Conservation (phyloP, 1,140 invertebrate species). For the Lutraria rhynchaena region DNA sequence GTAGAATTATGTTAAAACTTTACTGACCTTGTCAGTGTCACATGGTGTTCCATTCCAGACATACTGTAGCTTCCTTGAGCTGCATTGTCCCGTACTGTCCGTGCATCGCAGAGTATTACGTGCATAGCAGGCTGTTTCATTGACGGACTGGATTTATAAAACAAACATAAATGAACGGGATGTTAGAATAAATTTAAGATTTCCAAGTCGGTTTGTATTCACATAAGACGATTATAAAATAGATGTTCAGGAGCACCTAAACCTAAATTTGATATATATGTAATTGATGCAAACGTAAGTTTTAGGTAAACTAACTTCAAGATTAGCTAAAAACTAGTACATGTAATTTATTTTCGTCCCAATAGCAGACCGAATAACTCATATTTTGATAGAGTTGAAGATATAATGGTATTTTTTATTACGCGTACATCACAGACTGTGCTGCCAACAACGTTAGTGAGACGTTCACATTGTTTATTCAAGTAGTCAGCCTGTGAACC, state of each 20-base stretch:
- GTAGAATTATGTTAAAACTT: background rate
- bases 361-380: too few relatives aligned
- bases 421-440: conserved; percentile 17
- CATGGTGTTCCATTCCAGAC: conserved; percentile 5
- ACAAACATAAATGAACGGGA: too few relatives aligned
- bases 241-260: too few relatives aligned
- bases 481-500: background rate
- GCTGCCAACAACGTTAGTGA: background rate
- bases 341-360: too few relatives aligned
- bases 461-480: conserved; percentile 22
- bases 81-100: background rate
- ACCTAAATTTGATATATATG: too few relatives aligned
- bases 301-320: too few relatives aligned
- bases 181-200: too few relatives aligned
- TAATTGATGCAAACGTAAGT: too few relatives aligned
- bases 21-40: conserved; percentile 7
- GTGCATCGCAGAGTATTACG: background rate
- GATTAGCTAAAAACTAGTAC: too few relatives aligned
- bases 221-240: too few relatives aligned
- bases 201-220: too few relatives aligned
- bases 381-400: too few relatives aligned
- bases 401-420: background rate
- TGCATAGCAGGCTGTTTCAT: background rate
- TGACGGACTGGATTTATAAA: conserved; percentile 1
- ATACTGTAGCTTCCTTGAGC: background rate